These are phyloP conservation scores for Euura lappo DNA, from an alignment of 1,140 invertebrate species.

Conservation along the genomic window DNA sequence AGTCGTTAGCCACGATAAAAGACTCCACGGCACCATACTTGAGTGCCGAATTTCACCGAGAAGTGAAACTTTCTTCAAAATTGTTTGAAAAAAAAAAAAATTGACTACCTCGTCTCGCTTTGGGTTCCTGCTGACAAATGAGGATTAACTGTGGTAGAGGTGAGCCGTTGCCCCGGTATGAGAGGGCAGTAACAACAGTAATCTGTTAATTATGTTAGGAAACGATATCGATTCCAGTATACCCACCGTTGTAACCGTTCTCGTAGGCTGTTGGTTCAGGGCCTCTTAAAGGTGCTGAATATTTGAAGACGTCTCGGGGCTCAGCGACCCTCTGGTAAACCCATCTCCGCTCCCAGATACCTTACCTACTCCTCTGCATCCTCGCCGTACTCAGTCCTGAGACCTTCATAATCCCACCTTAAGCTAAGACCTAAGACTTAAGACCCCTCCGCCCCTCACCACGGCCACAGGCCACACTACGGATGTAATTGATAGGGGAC, in stretches of 20 bases:
- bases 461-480: not conserved
- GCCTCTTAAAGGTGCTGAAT: slow-evolving; percentile 19
- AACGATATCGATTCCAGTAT: not conserved
- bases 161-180: too few species aligned
- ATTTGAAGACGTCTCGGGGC: slow-evolving; percentile 17
- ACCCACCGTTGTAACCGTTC: not conserved
- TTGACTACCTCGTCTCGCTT: not conserved
- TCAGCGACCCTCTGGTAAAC: slow-evolving; percentile 11
- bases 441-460: not conserved
- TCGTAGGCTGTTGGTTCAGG: slow-evolving; percentile 10
- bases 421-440: slow-evolving; percentile 15
- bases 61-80: too few species aligned
- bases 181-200: not conserved
- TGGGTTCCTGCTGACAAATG: not conserved
- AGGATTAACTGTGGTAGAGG: not conserved
- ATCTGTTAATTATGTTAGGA: slow-evolving; percentile 3
- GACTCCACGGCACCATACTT: not conserved
- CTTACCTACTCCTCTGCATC: not conserved
- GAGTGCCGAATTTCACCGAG: not conserved
- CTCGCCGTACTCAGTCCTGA: not conserved
- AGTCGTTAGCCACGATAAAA: slow-evolving; percentile 1
- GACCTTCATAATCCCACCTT: slow-evolving; percentile 14
- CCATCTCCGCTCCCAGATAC: slow-evolving; percentile 10
- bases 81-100: too few species aligned
- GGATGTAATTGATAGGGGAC: slow-evolving; percentile 13